Evolutionary conservation across 2,797 vertebrate species (phyloP).

Genomic region (Phoebastria nigripes): DNA sequence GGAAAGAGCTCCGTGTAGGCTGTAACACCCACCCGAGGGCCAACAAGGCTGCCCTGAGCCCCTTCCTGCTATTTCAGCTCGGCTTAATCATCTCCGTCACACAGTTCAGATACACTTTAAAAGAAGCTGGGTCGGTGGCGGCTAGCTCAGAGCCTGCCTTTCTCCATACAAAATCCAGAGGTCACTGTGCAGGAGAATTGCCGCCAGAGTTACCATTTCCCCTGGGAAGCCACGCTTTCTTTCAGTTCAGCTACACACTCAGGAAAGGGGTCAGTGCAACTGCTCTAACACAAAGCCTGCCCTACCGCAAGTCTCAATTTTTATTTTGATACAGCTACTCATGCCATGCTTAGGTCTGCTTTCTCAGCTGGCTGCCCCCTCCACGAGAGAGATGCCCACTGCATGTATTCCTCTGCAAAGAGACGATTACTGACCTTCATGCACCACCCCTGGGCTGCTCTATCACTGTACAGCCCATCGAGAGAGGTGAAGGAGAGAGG

Average conservation of each 20-base stretch:
- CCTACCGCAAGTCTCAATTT: background rate
- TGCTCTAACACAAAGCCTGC: background rate
- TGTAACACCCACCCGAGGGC: background rate
- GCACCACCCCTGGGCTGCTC: background rate
- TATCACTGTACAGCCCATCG: background rate
- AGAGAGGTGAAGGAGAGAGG: background rate
- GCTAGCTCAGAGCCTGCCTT: background rate
- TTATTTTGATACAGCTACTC: background rate
- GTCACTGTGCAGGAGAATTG: background rate
- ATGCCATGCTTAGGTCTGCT: background rate
- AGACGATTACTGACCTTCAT: fast-evolving
- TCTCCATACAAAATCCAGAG: background rate
- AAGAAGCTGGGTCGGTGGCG: background rate
- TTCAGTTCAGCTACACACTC: background rate
- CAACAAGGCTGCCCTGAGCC: background rate
- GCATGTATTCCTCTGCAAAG: background rate
- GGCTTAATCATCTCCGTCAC: background rate
- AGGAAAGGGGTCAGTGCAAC: background rate
- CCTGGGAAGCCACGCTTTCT: fast-evolving
- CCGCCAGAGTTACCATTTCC: background rate
- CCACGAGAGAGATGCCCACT: background rate
- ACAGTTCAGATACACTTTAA: background rate
- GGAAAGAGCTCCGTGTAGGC: fast-evolving
- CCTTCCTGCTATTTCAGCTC: background rate
- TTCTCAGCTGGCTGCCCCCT: background rate